Conservation (phyloP, 2,888 invertebrate species). For the Cryptocheilus praepositus region DNA sequence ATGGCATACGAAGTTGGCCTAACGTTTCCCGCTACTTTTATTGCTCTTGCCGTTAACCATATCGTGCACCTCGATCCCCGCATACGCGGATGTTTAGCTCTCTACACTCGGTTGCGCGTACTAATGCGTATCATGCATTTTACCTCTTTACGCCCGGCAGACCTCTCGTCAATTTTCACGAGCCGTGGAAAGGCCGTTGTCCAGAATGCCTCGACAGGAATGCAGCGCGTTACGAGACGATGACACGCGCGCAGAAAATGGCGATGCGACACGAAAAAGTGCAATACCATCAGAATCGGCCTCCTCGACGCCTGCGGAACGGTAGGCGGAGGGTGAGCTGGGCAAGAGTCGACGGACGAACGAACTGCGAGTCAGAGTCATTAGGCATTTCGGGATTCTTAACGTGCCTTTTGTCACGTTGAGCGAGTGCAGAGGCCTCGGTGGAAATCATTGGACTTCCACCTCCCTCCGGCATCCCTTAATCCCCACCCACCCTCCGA, state of each 20-base stretch:
- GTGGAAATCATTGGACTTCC: constrained; percentile 50
- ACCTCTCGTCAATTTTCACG: no score
- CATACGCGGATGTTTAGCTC: constrained; percentile 28
- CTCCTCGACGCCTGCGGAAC: neutral
- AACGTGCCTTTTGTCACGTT: constrained; percentile 44
- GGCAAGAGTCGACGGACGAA: constrained; percentile 8
- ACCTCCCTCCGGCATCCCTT: constrained; percentile 21
- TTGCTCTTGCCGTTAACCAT: constrained; percentile 34
- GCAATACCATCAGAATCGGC: neutral
- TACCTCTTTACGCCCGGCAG: no score
- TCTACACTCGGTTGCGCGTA: neutral
- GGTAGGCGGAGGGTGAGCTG: neutral
- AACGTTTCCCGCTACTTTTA: constrained; percentile 35
- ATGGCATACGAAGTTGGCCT: constrained; percentile 30
- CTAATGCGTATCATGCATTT: no score
- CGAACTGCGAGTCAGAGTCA: constrained; percentile 3
- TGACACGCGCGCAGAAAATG: no score
- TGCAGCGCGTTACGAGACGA: no score
- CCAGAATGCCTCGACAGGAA: no score
- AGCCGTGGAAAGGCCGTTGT: no score
- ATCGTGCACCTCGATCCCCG: constrained; percentile 17
- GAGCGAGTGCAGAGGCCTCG: constrained; percentile 30
- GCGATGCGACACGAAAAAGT: no score
- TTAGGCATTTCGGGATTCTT: constrained; percentile 38
- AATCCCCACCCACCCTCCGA: constrained; percentile 25